Base-by-base conservation (phyloP, 2,113 vertebrate genomes). In the Megalops atlanticus region DNA sequence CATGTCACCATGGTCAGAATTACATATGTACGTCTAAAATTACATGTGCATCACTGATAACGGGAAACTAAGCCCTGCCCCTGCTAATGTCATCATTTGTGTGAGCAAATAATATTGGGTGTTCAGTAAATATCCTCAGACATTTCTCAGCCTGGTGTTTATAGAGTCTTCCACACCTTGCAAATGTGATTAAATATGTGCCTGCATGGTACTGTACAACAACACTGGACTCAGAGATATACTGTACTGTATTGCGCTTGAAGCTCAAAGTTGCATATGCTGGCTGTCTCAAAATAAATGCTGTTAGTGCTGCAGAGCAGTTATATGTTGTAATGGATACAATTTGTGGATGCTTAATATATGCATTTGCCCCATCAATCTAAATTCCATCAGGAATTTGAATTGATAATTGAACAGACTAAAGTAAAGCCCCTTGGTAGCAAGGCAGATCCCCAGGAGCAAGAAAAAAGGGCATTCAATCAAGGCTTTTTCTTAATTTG, bases 361-460 rank as follows among this genome's bases (percentile, higher is more conserved):
- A 7, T 64, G 58, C 58, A 31, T 79, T 79, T 79, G 64, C 39
- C 16, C 18, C 68, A 47, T 72, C 45, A 70, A 79, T 27, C 21
- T 8, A 40, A 79, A 47, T 71, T 79, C 64, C 77, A 49, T 47
- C 27, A 47, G 41, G 18, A 10, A n/a, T 72, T 79, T 54, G 11
- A 68, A 16, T 41, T 78, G n/a, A 41, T 38, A 69, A 78, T 40
- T 69, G 7, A 41, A 27, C n/a, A 64, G 1, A n/a, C 24, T 31
- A 8, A 64, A 64, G 31, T n/a, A 27, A 24, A 31, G 6, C 31
- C 27, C 7, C 58, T 64, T 24, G 31, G 31, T 31, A 64, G 31
- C n/a, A 10, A n/a, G 12, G 18, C 24, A 64, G 58, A 64, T 31
- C 58, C 58, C 58, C 11, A n/a, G n/a, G 4, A 8, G n/a, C 5